phyloP scores from a whole-genome alignment of 2,113 vertebrate species.

The Thalassoma bifasciatum region DNA sequence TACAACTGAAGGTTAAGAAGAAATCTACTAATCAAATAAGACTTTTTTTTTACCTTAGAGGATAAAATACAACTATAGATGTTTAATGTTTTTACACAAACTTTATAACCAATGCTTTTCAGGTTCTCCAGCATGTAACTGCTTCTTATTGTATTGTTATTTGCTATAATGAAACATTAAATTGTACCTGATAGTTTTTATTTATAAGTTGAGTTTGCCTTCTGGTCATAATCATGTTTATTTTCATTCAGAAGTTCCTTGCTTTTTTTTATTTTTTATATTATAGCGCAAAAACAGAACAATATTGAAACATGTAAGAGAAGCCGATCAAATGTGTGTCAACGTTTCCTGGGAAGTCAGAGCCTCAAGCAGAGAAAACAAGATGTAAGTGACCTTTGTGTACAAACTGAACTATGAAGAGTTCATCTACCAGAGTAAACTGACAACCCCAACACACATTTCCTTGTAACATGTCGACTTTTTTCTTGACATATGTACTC shows the following conservation, averaged over 20 bases:
- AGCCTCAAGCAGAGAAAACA: background rate
- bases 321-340: background rate
- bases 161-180: too few species aligned
- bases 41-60: background rate
- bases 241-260: too few species aligned
- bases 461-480: conserved; percentile 26
- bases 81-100: background rate
- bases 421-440: conserved; percentile 19
- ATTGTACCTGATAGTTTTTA: too few species aligned
- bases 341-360: background rate
- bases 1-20: conserved; percentile 22
- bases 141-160: too few species aligned
- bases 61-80: background rate
- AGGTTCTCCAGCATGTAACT: too few species aligned
- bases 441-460: conserved; percentile 37
- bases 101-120: background rate
- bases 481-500: conserved; percentile 45
- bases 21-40: background rate
- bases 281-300: background rate
- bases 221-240: too few species aligned
- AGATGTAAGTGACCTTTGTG: background rate
- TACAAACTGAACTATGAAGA: conserved; percentile 17
- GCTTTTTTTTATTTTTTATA: too few species aligned
- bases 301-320: background rate
- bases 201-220: too few species aligned